Evolutionary conservation across 1,140 invertebrate genomes (phyloP), one percentile per base, ranked within the genome.

Genomic region (Zelostemma sp.): DNA sequence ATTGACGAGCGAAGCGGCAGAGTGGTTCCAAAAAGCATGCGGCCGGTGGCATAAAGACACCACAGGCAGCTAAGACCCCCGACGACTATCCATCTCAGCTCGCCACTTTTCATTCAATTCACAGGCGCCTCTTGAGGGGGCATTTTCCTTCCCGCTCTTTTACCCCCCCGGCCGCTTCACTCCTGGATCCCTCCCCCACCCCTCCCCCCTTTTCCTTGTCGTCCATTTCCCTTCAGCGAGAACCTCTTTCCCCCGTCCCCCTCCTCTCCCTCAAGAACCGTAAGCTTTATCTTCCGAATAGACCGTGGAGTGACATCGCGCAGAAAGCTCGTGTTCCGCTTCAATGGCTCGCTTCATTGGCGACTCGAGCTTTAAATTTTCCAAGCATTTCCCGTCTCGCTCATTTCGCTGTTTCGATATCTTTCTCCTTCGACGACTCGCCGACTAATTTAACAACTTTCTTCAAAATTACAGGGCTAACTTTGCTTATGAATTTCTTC

Each of bases 21-120:
- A 84, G 83, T 81, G 83, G 82, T 82, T 84, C 79, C 78, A 82
- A 76, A 83, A 82, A 83, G 82, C 84, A 84, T 83, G 79, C 73
- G 71, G 71, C 71, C 74, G 82, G 81, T 85, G 83, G 83, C 81
- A 80, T 73, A 74, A 73, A 74, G 79, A 82, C 83, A 85, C 82
- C 78, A 78, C 81, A 83, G 77, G 78, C 68, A 80, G 75, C 79
- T 80, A 83, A 71, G 75, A 65, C 68, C 76, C 70, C 72, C 73
- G 77, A 66, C 43, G 49, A 79, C 73, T 84, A 85, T 85, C 80
- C 82, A 85, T 83, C 78, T 75, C 55, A 38, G 65, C 68, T 73
- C 74, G 51, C 70, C 73, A 81, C 74, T 84, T 80, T 81, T 82
- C 82, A 83, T 83, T 78, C 72, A 80, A 84, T 81, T 78, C 80